These are phyloP conservation scores for Perithous albicinctus DNA, from an alignment of 2,888 invertebrate species.

Conservation along the genomic window DNA sequence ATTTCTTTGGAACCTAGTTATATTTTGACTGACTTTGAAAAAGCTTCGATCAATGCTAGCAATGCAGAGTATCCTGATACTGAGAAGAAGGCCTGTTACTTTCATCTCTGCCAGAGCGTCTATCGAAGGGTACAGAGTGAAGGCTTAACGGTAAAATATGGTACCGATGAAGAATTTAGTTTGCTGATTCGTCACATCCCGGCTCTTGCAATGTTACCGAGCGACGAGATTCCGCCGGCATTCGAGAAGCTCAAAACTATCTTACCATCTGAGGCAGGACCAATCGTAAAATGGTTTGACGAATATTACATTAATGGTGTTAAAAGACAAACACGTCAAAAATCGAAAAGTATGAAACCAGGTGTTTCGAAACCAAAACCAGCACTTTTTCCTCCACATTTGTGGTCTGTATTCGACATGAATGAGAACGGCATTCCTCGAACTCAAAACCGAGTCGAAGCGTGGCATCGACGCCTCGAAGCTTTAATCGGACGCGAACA, in stretches of 20 bases:
- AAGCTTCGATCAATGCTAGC: slow-evolving; percentile 26
- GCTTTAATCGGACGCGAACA: slow-evolving; percentile 12
- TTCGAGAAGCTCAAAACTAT: slow-evolving; percentile 18
- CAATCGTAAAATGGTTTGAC: slow-evolving; percentile 22
- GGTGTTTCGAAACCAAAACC: slow-evolving; percentile 7
- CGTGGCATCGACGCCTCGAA: slow-evolving; percentile 13
- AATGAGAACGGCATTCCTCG: slow-evolving; percentile 15
- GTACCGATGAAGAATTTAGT: slow-evolving; percentile 24
- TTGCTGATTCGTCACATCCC: slow-evolving; percentile 24
- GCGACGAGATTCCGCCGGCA: slow-evolving; percentile 23
- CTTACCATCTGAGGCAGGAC: slow-evolving; percentile 21
- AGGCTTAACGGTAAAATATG: slow-evolving; percentile 7
- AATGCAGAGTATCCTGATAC: slow-evolving; percentile 3
- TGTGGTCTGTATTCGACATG: slow-evolving; percentile 31
- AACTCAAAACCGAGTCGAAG: slow-evolving; percentile 28
- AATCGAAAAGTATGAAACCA: not conserved
- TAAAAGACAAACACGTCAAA: not conserved
- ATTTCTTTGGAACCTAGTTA: slow-evolving; percentile 25
- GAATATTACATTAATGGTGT: slow-evolving; percentile 23
- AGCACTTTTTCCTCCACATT: not conserved
- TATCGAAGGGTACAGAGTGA: slow-evolving; percentile 20
- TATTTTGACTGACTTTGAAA: slow-evolving; percentile 20
- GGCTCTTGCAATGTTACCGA: slow-evolving; percentile 19
- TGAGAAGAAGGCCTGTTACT: slow-evolving; percentile 4
- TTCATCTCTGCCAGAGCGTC: slow-evolving; percentile 29